Conservation (phyloP, 2,888 invertebrate genomes). For the Oeneis ivallda region DNA sequence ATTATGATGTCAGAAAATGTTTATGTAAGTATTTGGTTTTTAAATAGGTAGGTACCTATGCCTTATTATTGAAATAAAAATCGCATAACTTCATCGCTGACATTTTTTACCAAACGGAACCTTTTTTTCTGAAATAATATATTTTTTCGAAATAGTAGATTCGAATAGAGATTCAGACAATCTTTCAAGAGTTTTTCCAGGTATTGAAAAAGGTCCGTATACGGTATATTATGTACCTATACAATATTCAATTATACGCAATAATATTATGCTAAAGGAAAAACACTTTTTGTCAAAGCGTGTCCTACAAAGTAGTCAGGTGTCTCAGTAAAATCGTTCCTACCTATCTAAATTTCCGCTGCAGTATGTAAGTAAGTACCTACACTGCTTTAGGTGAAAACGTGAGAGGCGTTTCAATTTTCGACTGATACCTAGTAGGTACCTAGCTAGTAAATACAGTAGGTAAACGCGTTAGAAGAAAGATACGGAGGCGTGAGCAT, state of each 20-base stretch:
- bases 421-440: conserved; percentile 32
- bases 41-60: too few relatives aligned
- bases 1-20: too few relatives aligned
- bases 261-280: not conserved
- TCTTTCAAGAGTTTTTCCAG: too few relatives aligned
- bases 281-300: conserved; percentile 25
- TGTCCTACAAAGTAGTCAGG: conserved; percentile 31
- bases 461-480: conserved; percentile 36
- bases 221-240: too few relatives aligned
- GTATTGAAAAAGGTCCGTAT: too few relatives aligned
- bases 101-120: too few relatives aligned
- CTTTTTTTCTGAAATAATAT: too few relatives aligned
- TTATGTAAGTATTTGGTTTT: too few relatives aligned
- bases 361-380: conserved; percentile 38
- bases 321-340: conserved; percentile 34
- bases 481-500: conserved; percentile 36
- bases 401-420: conserved; percentile 38
- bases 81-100: too few relatives aligned
- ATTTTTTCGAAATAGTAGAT: too few relatives aligned
- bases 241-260: not conserved
- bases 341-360: conserved; percentile 36
- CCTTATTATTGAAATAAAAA: too few relatives aligned
- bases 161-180: too few relatives aligned
- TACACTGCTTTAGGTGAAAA: conserved; percentile 37
- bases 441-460: conserved; percentile 29